Percentiles rank a stretch among this genome's conserved stretches.
phyloP scores from a whole-genome alignment of 2,888 invertebrate species.

The Darwinula stevensoni region DNA sequence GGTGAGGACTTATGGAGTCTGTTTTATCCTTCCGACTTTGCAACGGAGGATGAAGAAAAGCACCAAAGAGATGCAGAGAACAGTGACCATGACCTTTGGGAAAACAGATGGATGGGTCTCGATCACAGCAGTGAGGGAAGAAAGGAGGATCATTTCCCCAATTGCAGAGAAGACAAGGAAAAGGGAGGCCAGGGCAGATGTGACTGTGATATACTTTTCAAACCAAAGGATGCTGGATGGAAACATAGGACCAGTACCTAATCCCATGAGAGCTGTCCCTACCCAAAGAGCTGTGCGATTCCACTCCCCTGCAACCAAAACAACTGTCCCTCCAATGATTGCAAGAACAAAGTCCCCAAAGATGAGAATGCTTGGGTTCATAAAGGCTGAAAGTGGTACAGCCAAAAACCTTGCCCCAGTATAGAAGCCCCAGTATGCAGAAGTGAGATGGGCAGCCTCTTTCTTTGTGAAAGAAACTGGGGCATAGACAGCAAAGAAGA shows the following conservation, averaged over 20 bases:
- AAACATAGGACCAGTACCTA: not conserved
- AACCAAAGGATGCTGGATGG: not conserved
- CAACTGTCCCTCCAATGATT: not conserved
- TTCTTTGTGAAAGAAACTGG: not conserved
- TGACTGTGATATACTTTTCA: not conserved
- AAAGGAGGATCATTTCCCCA: conserved; percentile 1
- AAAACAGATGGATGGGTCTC: too few relatives aligned
- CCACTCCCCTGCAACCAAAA: not conserved
- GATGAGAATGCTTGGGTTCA: not conserved
- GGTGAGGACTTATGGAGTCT: too few relatives aligned
- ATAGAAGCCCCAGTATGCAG: not conserved
- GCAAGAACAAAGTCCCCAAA: not conserved
- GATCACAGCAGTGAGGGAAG: too few relatives aligned
- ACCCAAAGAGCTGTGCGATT: not conserved
- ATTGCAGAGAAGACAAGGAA: not conserved
- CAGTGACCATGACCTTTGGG: too few relatives aligned
- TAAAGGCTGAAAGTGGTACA: not conserved
- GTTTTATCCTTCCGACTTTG: too few relatives aligned
- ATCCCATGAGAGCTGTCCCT: not conserved
- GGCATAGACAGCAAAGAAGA: not conserved
- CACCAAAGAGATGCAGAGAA: too few relatives aligned
- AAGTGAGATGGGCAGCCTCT: not conserved
- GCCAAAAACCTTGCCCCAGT: not conserved
- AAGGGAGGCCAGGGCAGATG: not conserved
- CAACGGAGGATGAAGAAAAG: too few relatives aligned